Evolutionary conservation across 2,113 vertebrate genomes (phyloP).

Genomic region (Noctilio leporinus): DNA sequence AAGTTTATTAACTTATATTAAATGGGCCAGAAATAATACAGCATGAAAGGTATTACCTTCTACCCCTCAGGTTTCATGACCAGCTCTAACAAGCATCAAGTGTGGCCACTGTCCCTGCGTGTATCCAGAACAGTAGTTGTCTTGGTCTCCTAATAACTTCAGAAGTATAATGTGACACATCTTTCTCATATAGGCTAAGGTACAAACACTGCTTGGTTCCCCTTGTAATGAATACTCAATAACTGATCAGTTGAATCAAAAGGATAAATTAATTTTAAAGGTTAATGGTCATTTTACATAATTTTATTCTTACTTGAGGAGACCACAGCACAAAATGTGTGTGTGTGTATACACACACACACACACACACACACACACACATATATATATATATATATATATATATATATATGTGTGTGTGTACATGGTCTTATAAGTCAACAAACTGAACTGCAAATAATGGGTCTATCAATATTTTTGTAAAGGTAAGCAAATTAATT

Average conservation of each 20-base stretch:
- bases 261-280: background rate
- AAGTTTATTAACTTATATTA: background rate
- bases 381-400: no score
- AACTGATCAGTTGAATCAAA: background rate
- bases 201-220: background rate
- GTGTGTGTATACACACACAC: no score
- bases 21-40: background rate
- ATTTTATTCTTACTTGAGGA: background rate
- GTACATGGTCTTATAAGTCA: background rate
- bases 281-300: background rate
- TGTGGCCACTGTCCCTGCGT: background rate
- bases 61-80: fast-evolving
- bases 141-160: background rate
- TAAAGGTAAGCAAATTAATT: background rate
- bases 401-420: no score
- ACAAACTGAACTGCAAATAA: background rate
- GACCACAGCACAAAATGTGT: fast-evolving
- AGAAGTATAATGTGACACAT: no score
- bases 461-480: background rate
- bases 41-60: background rate
- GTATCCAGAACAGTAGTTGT: background rate
- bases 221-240: background rate
- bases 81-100: background rate
- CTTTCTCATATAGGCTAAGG: fast-evolving
- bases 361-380: no score